Evolutionary conservation across 2,888 invertebrate genomes (phyloP).

Genomic region (Odiellus spinosus): DNA sequence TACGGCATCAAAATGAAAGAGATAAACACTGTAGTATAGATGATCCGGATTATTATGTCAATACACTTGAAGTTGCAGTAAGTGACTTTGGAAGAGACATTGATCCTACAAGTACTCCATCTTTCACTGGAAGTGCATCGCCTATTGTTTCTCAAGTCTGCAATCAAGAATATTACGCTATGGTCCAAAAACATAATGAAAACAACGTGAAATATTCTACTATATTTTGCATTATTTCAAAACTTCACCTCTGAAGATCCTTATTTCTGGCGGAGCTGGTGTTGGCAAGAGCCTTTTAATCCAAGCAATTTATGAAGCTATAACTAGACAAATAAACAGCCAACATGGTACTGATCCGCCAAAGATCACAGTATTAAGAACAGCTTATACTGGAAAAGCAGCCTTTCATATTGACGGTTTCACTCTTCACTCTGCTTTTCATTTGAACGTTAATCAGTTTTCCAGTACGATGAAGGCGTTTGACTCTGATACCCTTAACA

Average conservation of each 20-base stretch:
- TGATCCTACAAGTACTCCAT: too few relatives aligned
- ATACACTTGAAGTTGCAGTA: too few relatives aligned
- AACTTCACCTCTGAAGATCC: slow-evolving; percentile 4
- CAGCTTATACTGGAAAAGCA: slow-evolving; percentile 22
- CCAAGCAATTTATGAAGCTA: slow-evolving; percentile 10
- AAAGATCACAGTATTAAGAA: slow-evolving; percentile 7
- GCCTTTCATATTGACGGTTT: slow-evolving; percentile 22
- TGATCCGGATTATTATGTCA: too few relatives aligned
- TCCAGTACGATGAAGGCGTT: not conserved
- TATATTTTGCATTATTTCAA: too few relatives aligned
- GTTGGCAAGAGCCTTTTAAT: slow-evolving; percentile 19
- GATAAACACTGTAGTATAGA: too few relatives aligned
- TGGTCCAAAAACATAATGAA: too few relatives aligned
- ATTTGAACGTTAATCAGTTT: slow-evolving; percentile 12
- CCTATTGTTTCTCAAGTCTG: too few relatives aligned
- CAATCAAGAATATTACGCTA: too few relatives aligned
- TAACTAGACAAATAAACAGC: slow-evolving; percentile 7
- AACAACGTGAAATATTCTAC: not conserved
- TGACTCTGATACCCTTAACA: too few relatives aligned
- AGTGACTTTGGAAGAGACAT: too few relatives aligned
- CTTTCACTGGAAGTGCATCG: too few relatives aligned
- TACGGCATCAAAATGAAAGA: too few relatives aligned
- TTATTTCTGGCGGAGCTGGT: slow-evolving; percentile 21
- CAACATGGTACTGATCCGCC: not conserved
- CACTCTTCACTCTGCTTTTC: slow-evolving; percentile 22